phyloP scores from a whole-genome alignment of 2,113 vertebrate species.

The Vulpes ferrilata region DNA sequence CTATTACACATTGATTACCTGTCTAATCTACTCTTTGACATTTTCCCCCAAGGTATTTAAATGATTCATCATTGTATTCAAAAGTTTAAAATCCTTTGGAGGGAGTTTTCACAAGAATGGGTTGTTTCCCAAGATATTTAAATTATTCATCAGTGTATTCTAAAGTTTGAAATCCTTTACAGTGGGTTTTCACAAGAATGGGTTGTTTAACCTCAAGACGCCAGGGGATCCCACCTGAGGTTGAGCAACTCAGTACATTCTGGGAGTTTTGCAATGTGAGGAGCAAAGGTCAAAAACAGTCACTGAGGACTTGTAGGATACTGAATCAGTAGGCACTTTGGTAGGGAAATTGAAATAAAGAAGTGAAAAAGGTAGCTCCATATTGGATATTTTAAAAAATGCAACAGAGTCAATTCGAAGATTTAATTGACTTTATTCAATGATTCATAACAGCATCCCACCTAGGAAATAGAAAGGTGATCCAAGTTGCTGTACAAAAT shows the following conservation, averaged over 20 bases:
- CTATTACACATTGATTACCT: slow-evolving; percentile 22
- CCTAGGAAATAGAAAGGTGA: not conserved
- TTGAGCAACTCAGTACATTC: not conserved
- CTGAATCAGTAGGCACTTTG: not conserved
- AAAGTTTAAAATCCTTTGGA: slow-evolving; percentile 38
- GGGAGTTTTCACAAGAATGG: not conserved
- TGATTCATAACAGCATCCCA: not conserved
- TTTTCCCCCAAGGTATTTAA: not conserved
- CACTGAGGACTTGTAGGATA: not conserved
- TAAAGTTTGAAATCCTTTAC: not conserved
- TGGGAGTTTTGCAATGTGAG: not conserved
- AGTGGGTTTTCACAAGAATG: not conserved
- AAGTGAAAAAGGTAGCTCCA: slow-evolving; percentile 8
- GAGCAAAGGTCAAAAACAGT: slow-evolving; percentile 20
- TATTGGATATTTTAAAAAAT: not conserved
- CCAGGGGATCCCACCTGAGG: not conserved
- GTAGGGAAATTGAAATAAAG: not conserved
- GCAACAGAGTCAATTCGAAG: not conserved
- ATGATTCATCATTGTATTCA: slow-evolving; percentile 27
- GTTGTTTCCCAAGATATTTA: not conserved
- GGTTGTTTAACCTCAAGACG: not conserved
- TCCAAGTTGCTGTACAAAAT: not conserved
- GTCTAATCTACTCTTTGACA: slow-evolving; percentile 25
- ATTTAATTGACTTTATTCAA: not conserved
- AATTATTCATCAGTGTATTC: slow-evolving; percentile 30